Conservation (phyloP, 2,888 invertebrate species). For the Tricholauxania praeusta region DNA sequence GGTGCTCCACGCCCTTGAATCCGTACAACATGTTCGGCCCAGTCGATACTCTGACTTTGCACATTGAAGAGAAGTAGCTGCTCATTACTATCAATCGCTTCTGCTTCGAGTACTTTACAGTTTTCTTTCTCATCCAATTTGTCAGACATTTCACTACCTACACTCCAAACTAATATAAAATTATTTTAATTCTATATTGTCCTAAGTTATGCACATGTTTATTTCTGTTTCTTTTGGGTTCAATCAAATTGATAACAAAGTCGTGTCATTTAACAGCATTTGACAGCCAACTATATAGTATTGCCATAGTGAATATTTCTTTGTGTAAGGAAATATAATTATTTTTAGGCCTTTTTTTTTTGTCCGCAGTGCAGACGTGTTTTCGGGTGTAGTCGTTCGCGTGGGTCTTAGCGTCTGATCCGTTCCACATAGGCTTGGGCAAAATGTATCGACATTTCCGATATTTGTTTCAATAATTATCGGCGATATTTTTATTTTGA, state of each 20-base stretch:
- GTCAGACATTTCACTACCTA: conserved; percentile 29
- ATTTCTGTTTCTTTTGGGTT: conserved; percentile 3
- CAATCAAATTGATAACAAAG: conserved; percentile 25
- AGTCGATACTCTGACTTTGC: conserved; percentile 59
- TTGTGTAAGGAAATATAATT: no score
- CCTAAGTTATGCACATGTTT: conserved; percentile 23
- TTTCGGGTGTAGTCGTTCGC: no score
- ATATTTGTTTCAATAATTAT: no score
- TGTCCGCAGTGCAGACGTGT: no score
- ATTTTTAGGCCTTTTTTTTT: background rate
- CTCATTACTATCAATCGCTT: conserved; percentile 57
- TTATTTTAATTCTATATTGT: background rate
- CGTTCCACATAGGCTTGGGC: no score
- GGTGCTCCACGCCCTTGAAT: conserved; percentile 54
- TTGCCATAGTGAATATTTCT: background rate
- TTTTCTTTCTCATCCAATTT: conserved; percentile 40
- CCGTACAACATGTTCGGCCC: conserved; percentile 59
- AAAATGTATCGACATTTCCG: no score
- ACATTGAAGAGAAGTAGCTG: conserved; percentile 59
- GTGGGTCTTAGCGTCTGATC: no score
- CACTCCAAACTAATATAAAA: conserved; percentile 7
- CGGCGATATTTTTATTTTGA: no score
- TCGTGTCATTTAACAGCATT: no score
- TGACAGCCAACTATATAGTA: no score
- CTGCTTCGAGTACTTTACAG: conserved; percentile 61